Base-by-base conservation (phyloP, 2,797 vertebrate genomes). In the Spheniscus humboldti region DNA sequence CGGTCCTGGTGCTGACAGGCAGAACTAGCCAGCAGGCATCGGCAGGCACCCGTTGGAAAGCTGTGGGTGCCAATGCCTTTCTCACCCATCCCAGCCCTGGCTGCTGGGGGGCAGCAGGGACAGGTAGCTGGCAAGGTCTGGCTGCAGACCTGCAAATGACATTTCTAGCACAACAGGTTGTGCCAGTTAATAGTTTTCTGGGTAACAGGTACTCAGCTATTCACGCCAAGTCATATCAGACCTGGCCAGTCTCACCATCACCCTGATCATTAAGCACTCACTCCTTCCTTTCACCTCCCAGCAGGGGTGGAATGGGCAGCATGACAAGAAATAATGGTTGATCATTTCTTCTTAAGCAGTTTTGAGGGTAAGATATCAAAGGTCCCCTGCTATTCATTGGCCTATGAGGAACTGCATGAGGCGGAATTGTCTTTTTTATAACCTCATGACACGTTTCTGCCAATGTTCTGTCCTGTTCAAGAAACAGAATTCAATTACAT, bases 31-130 rank as follows among this genome's bases (percentile, higher is more conserved):
- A 0, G 22, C 50, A 86, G 47, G 8, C n/a, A 56, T 15, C 0
- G 0, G 19, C 63, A 86, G 47, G 7, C 31, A 52, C 11, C 1
- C 0, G 0, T 2, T 33, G 48, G 43, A 43, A 39, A 43, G 13
- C 62, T 48, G 27, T 7, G 10, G 11, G 6, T 28, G 33, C 43
- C 13, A 3, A 10, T 8, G 8, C 20, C 50, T 72, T 10, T 7
- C 45, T 74, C 18, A 15, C 41, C 77, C 10, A 8, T 17, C 25
- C 47, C 71, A 85, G 23, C 6, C 28, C 43, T 16, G 39, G 41
- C 12, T 30, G 39, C n/a, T 10, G 2, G 18, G 33, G 10, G 7
- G 13, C 41, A 56, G 9, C 35, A 30, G 15, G 28, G 24, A 35
- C 1, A 27, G 17, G 37, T 18, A 67, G 23, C 13, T 15, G 27